Conservation (phyloP, 2,113 vertebrate species). For the Salvelinus alpinus region DNA sequence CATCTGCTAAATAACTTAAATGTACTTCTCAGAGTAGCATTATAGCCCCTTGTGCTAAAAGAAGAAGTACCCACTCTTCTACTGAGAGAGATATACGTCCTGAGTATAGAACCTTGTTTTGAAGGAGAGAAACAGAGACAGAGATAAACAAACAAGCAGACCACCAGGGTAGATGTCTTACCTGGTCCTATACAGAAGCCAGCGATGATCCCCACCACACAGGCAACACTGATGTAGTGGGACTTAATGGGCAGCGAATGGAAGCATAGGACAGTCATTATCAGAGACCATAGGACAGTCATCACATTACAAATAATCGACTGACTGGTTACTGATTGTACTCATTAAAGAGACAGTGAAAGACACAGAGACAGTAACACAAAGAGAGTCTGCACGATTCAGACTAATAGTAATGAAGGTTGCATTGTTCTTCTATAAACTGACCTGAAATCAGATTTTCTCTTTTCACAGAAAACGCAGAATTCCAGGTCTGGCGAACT, state of each 20-base stretch:
- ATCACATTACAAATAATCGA: neutral
- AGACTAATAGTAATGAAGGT: neutral
- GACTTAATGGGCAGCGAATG: constrained; percentile 51
- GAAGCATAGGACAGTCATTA: neutral
- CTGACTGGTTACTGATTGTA: neutral
- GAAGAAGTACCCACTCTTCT: neutral
- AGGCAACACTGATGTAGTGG: constrained; percentile 76
- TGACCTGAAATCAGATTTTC: neutral
- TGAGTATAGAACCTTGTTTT: too few species aligned
- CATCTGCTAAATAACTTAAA: neutral
- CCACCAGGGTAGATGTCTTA: constrained; percentile 43
- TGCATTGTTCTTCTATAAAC: neutral
- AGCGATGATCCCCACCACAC: constrained; percentile 86
- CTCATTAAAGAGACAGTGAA: neutral
- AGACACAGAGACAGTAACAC: neutral
- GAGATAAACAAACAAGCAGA: too few species aligned
- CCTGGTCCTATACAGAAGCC: constrained; percentile 93
- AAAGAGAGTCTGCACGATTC: neutral
- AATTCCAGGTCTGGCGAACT: neutral
- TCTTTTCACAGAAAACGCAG: neutral
- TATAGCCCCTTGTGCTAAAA: too few species aligned
- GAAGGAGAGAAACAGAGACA: too few species aligned
- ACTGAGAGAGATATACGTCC: too few species aligned
- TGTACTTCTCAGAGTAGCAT: neutral
- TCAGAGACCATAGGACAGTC: neutral